Conservation (phyloP, 2,888 invertebrate species). For the Lithodes maja region DNA sequence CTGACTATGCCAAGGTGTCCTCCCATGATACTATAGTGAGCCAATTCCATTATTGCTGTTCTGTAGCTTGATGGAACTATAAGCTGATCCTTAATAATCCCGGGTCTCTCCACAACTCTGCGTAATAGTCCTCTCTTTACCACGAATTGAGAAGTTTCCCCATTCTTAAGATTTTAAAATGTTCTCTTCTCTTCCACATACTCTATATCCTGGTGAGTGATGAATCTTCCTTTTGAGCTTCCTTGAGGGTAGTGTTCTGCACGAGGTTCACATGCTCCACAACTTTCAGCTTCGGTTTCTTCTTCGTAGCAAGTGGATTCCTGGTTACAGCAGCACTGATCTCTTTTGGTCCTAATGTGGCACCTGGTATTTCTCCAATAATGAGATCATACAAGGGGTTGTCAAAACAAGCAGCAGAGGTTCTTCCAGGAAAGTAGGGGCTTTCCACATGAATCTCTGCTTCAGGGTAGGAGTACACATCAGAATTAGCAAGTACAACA, state of each 20-base stretch:
- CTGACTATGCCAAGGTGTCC: too few species aligned
- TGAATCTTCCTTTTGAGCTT: not conserved
- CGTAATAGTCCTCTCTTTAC: too few species aligned
- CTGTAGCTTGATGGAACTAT: too few species aligned
- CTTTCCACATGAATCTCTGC: not conserved
- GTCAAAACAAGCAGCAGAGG: not conserved
- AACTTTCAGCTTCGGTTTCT: not conserved
- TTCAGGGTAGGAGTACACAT: not conserved
- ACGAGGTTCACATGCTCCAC: not conserved
- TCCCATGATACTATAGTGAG: too few species aligned
- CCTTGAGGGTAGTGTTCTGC: not conserved
- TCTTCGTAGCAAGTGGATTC: not conserved
- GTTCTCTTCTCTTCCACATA: not conserved
- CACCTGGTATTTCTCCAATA: not conserved
- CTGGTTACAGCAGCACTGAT: not conserved
- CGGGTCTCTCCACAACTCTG: too few species aligned
- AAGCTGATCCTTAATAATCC: too few species aligned
- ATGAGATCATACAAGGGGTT: not conserved
- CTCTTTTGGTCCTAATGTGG: not conserved
- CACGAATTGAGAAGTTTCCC: not conserved
- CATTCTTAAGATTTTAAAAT: not conserved
- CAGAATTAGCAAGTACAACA: not conserved
- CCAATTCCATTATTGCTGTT: too few species aligned
- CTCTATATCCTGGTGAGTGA: not conserved
- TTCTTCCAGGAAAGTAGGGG: not conserved